These are phyloP conservation scores for Noctua janthe DNA, from an alignment of 2,888 invertebrate species.

Conservation along the genomic window DNA sequence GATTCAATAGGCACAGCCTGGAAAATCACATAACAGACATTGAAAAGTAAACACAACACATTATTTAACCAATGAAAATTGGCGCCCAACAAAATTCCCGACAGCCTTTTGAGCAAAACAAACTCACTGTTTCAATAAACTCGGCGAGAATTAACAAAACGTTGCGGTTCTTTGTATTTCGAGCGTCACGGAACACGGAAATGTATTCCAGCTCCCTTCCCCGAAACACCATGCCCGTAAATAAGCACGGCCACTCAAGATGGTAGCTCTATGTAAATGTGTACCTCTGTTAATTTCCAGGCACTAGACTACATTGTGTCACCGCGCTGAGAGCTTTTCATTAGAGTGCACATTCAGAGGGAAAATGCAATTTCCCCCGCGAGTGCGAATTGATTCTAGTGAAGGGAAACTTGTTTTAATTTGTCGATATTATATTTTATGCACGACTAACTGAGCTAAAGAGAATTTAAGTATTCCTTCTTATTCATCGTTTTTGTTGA, in stretches of 20 bases:
- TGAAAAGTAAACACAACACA: constrained; percentile 2
- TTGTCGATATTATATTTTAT: constrained; percentile 48
- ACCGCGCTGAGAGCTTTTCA: constrained; percentile 81
- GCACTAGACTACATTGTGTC: constrained; percentile 80
- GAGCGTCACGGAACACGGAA: constrained; percentile 38
- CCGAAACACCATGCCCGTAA: constrained; percentile 47
- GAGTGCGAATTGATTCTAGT: constrained; percentile 73
- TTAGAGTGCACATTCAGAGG: constrained; percentile 79
- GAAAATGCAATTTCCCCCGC: constrained; percentile 83
- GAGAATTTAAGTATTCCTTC: background rate
- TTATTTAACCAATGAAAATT: constrained; percentile 27
- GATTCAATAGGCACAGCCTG: background rate
- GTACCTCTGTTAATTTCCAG: constrained; percentile 77
- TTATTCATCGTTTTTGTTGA: background rate
- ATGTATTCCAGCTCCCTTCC: constrained; percentile 54
- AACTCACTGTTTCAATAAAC: constrained; percentile 54
- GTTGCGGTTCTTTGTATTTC: constrained; percentile 51
- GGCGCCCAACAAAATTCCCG: constrained; percentile 18
- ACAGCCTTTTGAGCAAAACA: constrained; percentile 35
- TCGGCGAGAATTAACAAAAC: constrained; percentile 42
- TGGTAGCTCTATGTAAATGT: constrained; percentile 69
- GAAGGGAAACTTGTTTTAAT: constrained; percentile 58
- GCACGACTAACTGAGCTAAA: too few species aligned
- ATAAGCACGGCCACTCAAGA: constrained; percentile 65
- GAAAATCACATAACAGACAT: background rate